Percentiles rank a stretch among this genome's conserved stretches.
Evolutionary conservation across 2,888 invertebrate genomes (phyloP).

Genomic region (Luperina testacea): DNA sequence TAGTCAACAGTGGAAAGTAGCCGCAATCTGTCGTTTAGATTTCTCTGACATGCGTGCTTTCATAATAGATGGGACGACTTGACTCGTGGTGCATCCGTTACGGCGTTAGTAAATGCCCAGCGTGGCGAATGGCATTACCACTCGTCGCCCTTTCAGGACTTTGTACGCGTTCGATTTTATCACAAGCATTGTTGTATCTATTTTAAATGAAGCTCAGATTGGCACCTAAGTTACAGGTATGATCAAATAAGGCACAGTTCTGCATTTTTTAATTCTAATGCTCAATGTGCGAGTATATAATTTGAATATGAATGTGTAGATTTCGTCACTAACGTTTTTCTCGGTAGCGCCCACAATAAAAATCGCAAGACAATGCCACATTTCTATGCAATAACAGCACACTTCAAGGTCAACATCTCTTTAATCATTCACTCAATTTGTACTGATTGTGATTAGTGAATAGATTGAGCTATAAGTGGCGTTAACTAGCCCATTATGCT

Average conservation of each 20-base stretch:
- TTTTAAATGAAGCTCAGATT: constrained; percentile 8
- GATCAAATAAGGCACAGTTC: constrained; percentile 5
- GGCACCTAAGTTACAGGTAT: not conserved
- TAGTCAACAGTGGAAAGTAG: not conserved
- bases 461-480: constrained; percentile 42
- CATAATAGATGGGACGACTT: constrained; percentile 31
- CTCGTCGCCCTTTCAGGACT: constrained; percentile 32
- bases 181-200: not conserved
- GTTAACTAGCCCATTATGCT: constrained; percentile 46
- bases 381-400: constrained; percentile 36
- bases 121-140: constrained; percentile 26
- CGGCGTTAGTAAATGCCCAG: constrained; percentile 25
- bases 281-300: constrained; percentile 5
- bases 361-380: constrained; percentile 40
- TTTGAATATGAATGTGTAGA: constrained; percentile 32
- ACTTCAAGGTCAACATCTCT: constrained; percentile 36
- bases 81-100: constrained; percentile 37
- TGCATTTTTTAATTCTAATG: constrained; percentile 18
- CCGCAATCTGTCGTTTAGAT: not conserved
- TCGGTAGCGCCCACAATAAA: constrained; percentile 45
- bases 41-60: constrained; percentile 4
- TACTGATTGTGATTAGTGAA: constrained; percentile 27
- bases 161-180: constrained; percentile 23
- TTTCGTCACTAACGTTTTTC: constrained; percentile 41
- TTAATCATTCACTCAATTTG: constrained; percentile 42